A percentile compares a stretch with the other conserved stretches of the same genome.
These are phyloP conservation scores for Channallabes apus DNA, from an alignment of 2,797 vertebrate genomes.

Conservation along the genomic window DNA sequence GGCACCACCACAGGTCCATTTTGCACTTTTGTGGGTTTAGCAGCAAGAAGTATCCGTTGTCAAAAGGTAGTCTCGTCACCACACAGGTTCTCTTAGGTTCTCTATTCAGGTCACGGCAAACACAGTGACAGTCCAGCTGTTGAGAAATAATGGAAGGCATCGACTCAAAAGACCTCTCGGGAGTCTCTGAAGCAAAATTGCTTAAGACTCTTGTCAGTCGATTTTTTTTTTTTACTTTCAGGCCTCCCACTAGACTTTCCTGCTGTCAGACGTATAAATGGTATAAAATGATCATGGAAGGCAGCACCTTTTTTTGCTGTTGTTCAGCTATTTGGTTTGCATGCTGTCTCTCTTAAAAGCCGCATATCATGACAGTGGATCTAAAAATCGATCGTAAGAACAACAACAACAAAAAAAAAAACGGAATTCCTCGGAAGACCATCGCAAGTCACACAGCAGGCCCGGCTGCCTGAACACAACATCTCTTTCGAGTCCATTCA, in stretches of 20 bases:
- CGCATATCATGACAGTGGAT: neutral
- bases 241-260: neutral
- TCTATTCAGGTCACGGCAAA: constrained; percentile 36
- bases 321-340: constrained; percentile 8
- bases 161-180: constrained; percentile 24
- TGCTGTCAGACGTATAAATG: constrained; percentile 25
- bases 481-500: constrained; percentile 11
- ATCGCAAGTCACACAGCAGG: neutral
- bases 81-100: constrained; percentile 5
- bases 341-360: neutral
- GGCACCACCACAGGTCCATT: constrained; percentile 9
- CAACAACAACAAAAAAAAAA: neutral
- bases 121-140: constrained; percentile 24
- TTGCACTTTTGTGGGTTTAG: constrained; percentile 17
- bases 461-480: neutral
- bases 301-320: neutral
- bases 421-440: neutral
- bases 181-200: constrained; percentile 20
- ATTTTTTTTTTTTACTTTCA: constrained; percentile 19
- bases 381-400: neutral
- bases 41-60: constrained; percentile 20
- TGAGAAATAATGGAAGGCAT: constrained; percentile 27
- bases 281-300: constrained; percentile 7
- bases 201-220: constrained; percentile 13
- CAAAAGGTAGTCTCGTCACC: constrained; percentile 20